These are phyloP conservation scores for Cephus nigrinus DNA, from an alignment of 2,888 invertebrate genomes.

Conservation along the genomic window DNA sequence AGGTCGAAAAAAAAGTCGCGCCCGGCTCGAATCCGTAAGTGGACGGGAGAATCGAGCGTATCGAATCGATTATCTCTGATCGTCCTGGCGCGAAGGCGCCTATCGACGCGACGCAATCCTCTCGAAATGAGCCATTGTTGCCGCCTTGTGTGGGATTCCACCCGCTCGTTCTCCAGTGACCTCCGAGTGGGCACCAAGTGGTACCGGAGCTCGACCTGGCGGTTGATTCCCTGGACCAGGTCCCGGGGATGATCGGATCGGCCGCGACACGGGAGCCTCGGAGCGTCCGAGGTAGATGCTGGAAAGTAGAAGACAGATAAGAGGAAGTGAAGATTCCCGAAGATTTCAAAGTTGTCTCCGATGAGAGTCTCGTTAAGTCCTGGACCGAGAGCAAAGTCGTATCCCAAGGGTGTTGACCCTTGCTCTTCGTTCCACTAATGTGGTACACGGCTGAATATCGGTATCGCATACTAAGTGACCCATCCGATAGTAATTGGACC, in stretches of 20 bases:
- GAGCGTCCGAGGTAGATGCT: background rate
- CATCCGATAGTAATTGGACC: constrained; percentile 59
- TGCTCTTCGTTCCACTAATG: constrained; percentile 42
- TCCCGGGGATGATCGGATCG: background rate
- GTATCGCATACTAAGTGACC: constrained; percentile 56
- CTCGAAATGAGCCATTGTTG: constrained; percentile 13
- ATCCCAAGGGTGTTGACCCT: constrained; percentile 51
- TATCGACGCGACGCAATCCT: constrained; percentile 20
- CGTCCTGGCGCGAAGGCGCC: constrained; percentile 36
- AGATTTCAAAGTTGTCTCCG: constrained; percentile 1
- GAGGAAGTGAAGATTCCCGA: background rate
- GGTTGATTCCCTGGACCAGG: background rate
- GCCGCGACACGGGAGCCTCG: background rate
- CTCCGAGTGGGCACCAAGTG: background rate
- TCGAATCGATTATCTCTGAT: constrained; percentile 52
- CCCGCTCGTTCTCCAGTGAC: background rate
- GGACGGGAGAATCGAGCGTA: constrained; percentile 53
- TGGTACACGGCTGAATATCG: constrained; percentile 50
- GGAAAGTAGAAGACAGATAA: background rate
- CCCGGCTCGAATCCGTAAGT: constrained; percentile 56
- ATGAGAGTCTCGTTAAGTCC: constrained; percentile 37
- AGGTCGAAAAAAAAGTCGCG: constrained; percentile 32
- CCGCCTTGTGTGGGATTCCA: constrained; percentile 3
- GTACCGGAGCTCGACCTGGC: background rate
- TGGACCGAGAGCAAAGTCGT: background rate